These are phyloP conservation scores for Rutilus rutilus DNA, from an alignment of 2,113 vertebrate genomes.

Conservation along the genomic window DNA sequence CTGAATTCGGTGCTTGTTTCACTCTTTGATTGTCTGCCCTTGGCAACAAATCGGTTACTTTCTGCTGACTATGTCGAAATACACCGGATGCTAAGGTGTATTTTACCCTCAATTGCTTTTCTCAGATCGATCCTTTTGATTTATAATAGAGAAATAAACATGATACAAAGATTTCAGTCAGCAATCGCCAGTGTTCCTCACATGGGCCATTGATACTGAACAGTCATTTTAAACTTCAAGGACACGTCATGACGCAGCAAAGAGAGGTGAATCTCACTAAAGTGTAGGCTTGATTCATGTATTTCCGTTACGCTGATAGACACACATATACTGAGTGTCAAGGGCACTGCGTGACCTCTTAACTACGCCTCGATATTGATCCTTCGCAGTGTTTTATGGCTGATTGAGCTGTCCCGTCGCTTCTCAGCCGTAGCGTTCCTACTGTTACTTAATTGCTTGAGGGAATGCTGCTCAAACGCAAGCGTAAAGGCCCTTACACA, in stretches of 20 bases:
- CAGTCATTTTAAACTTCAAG: slow-evolving; percentile 43
- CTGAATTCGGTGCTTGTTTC: neutral
- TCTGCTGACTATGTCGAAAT: slow-evolving; percentile 15
- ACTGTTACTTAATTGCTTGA: slow-evolving; percentile 23
- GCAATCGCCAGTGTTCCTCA: neutral
- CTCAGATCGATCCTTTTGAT: neutral
- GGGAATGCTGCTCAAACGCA: neutral
- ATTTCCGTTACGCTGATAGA: slow-evolving; percentile 48
- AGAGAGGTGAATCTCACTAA: slow-evolving; percentile 21
- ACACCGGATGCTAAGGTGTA: neutral
- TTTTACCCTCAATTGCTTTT: neutral
- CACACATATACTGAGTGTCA: slow-evolving; percentile 51
- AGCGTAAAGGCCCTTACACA: neutral
- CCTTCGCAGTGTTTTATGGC: slow-evolving; percentile 55
- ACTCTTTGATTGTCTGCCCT: neutral
- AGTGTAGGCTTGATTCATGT: slow-evolving; percentile 60
- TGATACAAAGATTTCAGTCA: neutral
- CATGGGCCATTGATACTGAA: neutral
- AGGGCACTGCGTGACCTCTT: slow-evolving; percentile 66
- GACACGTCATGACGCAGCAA: slow-evolving; percentile 44
- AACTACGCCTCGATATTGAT: slow-evolving; percentile 69
- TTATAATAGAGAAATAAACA: neutral
- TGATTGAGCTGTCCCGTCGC: slow-evolving; percentile 64
- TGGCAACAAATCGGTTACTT: neutral
- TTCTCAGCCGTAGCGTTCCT: slow-evolving; percentile 37